Conservation (phyloP, 2,888 invertebrate species). For the Scaptomyza parva region DNA sequence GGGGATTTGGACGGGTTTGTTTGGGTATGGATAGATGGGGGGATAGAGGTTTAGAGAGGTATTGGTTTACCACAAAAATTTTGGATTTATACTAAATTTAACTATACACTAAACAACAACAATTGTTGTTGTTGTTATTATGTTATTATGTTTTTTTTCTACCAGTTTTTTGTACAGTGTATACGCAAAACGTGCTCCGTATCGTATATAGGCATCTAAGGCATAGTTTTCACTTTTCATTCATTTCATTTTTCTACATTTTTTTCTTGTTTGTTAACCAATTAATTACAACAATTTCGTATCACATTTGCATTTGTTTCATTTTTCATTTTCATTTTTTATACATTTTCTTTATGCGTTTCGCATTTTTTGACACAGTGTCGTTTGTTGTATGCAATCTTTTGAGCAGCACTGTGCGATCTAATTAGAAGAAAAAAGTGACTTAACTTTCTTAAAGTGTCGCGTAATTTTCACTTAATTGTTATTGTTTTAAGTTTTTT, state of each 20-base stretch:
- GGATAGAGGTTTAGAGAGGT: conserved; percentile 10
- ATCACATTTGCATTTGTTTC: conserved; percentile 69
- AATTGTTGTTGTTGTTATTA: conserved; percentile 25
- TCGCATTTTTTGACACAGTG: conserved; percentile 45
- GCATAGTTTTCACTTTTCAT: conserved; percentile 60
- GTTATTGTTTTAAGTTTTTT: conserved; percentile 19
- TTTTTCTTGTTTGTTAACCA: conserved; percentile 61
- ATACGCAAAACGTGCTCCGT: conserved; percentile 66
- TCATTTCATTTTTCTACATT: conserved; percentile 33
- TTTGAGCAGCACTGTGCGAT: conserved; percentile 77
- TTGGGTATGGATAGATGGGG: not conserved
- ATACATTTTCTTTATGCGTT: conserved; percentile 38
- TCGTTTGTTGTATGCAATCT: conserved; percentile 73
- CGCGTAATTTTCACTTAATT: conserved; percentile 18
- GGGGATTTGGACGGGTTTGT: too few species aligned
- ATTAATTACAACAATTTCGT: conserved; percentile 79
- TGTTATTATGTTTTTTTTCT: not conserved
- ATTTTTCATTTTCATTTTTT: conserved; percentile 5
- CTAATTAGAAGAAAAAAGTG: conserved; percentile 24
- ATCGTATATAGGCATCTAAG: conserved; percentile 78
- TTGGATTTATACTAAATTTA: conserved; percentile 72
- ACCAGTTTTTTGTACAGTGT: conserved; percentile 67
- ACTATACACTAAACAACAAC: conserved; percentile 69
- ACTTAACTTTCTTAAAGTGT: conserved; percentile 40
- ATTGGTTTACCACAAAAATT: conserved; percentile 40